These are phyloP conservation scores for Thecocarcelia acutangulata DNA, from an alignment of 2,888 invertebrate genomes.

Conservation along the genomic window DNA sequence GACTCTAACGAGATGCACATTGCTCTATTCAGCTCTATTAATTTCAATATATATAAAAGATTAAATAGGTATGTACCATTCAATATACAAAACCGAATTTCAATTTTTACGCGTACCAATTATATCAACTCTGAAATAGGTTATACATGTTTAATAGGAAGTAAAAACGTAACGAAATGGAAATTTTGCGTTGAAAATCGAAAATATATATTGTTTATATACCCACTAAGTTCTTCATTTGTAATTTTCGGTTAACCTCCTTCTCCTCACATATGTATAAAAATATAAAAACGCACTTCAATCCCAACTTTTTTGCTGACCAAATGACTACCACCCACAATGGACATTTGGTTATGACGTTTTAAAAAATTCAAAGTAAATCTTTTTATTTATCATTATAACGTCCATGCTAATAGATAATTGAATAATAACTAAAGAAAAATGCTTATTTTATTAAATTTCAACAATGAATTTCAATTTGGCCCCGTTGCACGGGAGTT, in stretches of 20 bases:
- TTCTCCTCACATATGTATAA: neutral
- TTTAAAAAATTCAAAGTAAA: neutral
- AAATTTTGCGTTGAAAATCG: constrained; percentile 58
- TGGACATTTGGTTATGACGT: neutral
- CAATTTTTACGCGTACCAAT: constrained; percentile 1
- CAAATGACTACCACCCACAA: constrained; percentile 14
- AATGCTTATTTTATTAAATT: neutral
- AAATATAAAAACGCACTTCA: neutral
- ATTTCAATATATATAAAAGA: too few relatives aligned
- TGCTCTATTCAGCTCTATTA: too few relatives aligned
- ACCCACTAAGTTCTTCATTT: neutral
- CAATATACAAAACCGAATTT: too few relatives aligned
- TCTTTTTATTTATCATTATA: neutral
- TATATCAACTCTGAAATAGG: constrained; percentile 43
- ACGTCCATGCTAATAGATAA: neutral
- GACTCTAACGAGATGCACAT: too few relatives aligned
- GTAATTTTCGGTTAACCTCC: neutral
- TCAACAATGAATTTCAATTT: neutral
- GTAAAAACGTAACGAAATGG: constrained; percentile 63
- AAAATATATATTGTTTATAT: constrained; percentile 11
- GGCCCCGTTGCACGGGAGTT: constrained; percentile 17
- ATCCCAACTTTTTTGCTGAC: neutral
- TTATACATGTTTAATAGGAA: constrained; percentile 37
- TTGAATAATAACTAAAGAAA: neutral
- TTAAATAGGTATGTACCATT: too few relatives aligned